Evolutionary conservation across 2,797 vertebrate genomes (phyloP), one percentile per base, ranked within the genome.

Genomic region (Bufotes viridis): DNA sequence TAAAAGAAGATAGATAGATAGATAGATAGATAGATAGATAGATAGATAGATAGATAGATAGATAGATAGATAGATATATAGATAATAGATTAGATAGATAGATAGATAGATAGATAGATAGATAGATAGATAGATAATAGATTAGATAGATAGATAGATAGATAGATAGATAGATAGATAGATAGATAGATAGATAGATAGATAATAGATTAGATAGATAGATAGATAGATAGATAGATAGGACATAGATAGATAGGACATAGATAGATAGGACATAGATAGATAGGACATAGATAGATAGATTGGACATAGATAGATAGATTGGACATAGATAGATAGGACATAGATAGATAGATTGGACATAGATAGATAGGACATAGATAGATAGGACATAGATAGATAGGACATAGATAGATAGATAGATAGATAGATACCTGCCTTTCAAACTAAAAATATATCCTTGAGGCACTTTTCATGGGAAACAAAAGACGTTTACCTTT

Each of bases 41-140:
- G 80, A 81, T 81, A 81, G 60, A 12, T n/a, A 42, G 57, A 81
- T 80, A 42, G 26, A 80, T 81, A 81, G 17, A 81, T 81, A 42
- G 57, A 63, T 81, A 42, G 57, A 61, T 81, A 26, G 11, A 42
- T 42, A 42, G 42, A 42, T 42, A 42, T 4, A 42, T 42, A 42
- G 42, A 42, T 42, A 42, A 42, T 5, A 7, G 0, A 5, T 42
- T 5, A 7, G 0, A 5, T 42, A 42, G 4, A 7, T 34, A 42
- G 42, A 42, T 42, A 42, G 42, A 42, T 42, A 42, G 42, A 42
- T 42, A 42, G 4, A 42, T 42, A 42, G 42, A 42, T 42, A 42
- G 42, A 42, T 42, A 63, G 60, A 70, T 82, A 82, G 26, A 70
- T 24, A 81, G 22, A 83, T 42, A 24, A 22, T 55, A 69, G 42